Evolutionary conservation across 2,888 invertebrate genomes (phyloP), one percentile per base, ranked within the genome.

Genomic region (Ormyrus rosae): DNA sequence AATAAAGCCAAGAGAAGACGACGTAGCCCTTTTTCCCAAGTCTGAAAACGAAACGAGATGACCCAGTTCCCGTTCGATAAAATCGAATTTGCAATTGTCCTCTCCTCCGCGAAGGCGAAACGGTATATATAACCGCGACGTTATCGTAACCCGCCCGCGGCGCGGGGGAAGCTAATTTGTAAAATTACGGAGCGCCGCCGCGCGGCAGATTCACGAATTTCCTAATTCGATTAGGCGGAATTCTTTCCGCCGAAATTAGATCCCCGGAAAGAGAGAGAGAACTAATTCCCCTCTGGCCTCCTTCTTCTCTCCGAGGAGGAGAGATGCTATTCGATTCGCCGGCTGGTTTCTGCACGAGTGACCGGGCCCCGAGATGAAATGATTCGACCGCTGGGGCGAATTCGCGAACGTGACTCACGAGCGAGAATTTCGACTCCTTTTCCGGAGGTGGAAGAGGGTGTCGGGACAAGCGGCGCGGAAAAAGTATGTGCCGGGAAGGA

Each of bases 341-440:
- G 34, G 83, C 78, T 13, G 13, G 82, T 86, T 88, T 86, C 85
- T 84, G 85, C 86, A 84, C 85, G 85, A 86, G 72, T 83, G 83
- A 61, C 81, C 82, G 80, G 34, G 34, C 80, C 75, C 34, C 83
- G 84, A 34, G 34, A 85, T 85, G 85, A 83, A 84, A 81, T 63
- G 82, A 81, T 81, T 34, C 34, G 34, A 72, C 80, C 76, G 78
- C 81, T 0, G 70, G 13, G 34, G 71, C 46, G 78, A 80, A 82
- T 80, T 78, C 73, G 82, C 67, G 76, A 80, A 86, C 86, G 84
- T 83, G 85, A 86, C 85, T 85, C 85, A 84, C 84, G 81, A 87
- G 85, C 85, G 58, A 34, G 34, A 73, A 78, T 73, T 86, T 77
- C 84, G 85, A 84, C 83, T 83, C 84, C 83, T 85, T 83, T 83